These are phyloP conservation scores for Cephus runcator DNA, from an alignment of 2,888 invertebrate genomes.

Conservation along the genomic window DNA sequence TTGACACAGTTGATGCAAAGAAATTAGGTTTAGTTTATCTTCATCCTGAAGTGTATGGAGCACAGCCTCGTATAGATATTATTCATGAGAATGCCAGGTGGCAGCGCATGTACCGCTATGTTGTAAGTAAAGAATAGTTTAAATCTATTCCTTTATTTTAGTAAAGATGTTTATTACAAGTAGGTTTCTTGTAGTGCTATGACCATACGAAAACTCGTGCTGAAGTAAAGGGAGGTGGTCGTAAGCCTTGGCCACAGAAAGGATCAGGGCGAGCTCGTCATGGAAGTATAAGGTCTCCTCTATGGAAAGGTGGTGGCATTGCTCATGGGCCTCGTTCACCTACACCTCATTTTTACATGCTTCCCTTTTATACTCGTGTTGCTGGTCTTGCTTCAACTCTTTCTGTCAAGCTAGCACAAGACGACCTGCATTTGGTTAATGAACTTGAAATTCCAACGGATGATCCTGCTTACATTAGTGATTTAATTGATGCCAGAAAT, in stretches of 20 bases:
- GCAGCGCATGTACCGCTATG: conserved; percentile 84
- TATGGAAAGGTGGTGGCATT: conserved; percentile 85
- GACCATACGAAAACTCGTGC: conserved; percentile 81
- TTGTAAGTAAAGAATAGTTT: conserved; percentile 67
- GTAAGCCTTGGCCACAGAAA: conserved; percentile 98
- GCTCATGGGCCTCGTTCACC: conserved; percentile 94
- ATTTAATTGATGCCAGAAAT: conserved; percentile 83
- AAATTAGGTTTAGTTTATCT: conserved; percentile 88
- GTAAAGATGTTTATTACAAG: neutral
- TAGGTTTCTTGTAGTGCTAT: conserved; percentile 69
- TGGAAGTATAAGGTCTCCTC: conserved; percentile 90
- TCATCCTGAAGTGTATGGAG: conserved; percentile 89
- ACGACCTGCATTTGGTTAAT: conserved; percentile 92
- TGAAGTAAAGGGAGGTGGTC: conserved; percentile 89
- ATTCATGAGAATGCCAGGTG: conserved; percentile 87
- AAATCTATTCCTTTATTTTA: neutral
- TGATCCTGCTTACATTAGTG: conserved; percentile 80
- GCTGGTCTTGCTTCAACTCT: conserved; percentile 84
- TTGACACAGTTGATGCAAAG: conserved; percentile 79
- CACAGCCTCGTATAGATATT: conserved; percentile 85
- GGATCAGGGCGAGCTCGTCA: conserved; percentile 91
- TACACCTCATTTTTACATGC: conserved; percentile 92
- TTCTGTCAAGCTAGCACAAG: conserved; percentile 93
- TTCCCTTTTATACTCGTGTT: conserved; percentile 81
- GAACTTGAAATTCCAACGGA: conserved; percentile 86